phyloP scores from a whole-genome alignment of 2,888 invertebrate genomes.

The Alloplasta piceator region DNA sequence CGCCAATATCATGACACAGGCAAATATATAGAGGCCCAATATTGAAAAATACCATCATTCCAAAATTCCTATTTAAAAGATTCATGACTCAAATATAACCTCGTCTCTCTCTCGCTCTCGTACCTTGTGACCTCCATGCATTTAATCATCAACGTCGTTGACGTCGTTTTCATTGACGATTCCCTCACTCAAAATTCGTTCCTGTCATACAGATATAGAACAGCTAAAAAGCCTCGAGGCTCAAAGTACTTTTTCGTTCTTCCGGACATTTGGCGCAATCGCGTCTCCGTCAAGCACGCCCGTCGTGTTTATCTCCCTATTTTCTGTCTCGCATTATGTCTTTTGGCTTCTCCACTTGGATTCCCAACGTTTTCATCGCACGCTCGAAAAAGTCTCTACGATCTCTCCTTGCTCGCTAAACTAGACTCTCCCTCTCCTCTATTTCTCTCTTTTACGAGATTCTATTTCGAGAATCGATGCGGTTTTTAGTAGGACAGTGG shows the following conservation, averaged over 20 bases:
- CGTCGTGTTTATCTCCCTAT: constrained; percentile 47
- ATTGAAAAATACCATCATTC: no score
- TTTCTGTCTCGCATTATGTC: constrained; percentile 23
- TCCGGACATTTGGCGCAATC: constrained; percentile 4
- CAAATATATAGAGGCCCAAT: no score
- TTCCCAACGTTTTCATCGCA: background rate
- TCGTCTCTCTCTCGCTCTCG: background rate
- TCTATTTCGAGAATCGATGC: constrained; percentile 70
- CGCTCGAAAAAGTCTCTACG: no score
- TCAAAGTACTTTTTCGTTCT: constrained; percentile 21
- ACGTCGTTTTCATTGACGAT: background rate
- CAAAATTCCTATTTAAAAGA: no score
- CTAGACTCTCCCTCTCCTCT: constrained; percentile 45
- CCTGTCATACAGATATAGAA: background rate
- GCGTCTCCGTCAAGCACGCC: background rate
- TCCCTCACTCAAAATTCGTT: background rate
- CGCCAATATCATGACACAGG: no score
- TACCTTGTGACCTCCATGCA: background rate
- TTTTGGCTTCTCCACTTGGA: background rate
- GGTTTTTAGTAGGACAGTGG: constrained; percentile 73
- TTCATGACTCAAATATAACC: background rate
- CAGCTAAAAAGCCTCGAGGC: constrained; percentile 14
- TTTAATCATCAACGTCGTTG: background rate
- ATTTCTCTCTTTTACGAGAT: constrained; percentile 53
- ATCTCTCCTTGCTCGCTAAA: no score